Percentiles rank a stretch among this genome's conserved stretches.
These are phyloP conservation scores for Drosophila kikkawai DNA, from an alignment of 1,140 invertebrate genomes.

Conservation along the genomic window DNA sequence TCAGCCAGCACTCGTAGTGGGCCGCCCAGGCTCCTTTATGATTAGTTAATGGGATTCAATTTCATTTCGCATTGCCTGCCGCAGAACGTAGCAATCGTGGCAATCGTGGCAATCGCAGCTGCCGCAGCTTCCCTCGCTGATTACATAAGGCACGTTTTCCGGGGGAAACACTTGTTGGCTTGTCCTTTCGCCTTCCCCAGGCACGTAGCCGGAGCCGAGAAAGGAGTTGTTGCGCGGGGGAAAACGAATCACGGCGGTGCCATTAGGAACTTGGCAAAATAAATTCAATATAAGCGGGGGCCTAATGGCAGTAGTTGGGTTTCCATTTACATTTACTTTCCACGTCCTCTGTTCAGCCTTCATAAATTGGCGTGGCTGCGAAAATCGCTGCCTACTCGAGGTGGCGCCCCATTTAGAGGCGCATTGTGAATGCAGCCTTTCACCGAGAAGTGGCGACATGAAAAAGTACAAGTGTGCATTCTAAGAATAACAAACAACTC, in stretches of 20 bases:
- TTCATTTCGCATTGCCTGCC: conserved; percentile 62
- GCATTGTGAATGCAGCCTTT: conserved; percentile 28
- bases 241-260: conserved; percentile 59
- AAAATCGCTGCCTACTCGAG: conserved; percentile 54
- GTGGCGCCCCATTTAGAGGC: conserved; percentile 30
- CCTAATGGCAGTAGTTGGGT: conserved; percentile 50
- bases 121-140: conserved; percentile 38
- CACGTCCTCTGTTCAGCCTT: conserved; percentile 11
- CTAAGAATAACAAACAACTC: conserved; percentile 65
- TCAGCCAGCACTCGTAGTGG: conserved; percentile 17
- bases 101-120: conserved; percentile 42
- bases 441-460: conserved; percentile 36
- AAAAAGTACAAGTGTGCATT: conserved; percentile 41
- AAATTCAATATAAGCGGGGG: conserved; percentile 62
- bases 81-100: conserved; percentile 43
- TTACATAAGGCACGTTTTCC: conserved; percentile 50
- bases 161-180: conserved; percentile 54
- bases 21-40: conserved; percentile 50
- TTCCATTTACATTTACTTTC: conserved; percentile 29
- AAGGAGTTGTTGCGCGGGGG: conserved; percentile 17
- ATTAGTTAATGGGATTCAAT: conserved; percentile 79
- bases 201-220: conserved; percentile 28
- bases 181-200: background rate
- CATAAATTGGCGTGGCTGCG: conserved; percentile 42
- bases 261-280: conserved; percentile 62